Conservation (phyloP, 1,140 invertebrate genomes). For the Sitobion miscanthi region DNA sequence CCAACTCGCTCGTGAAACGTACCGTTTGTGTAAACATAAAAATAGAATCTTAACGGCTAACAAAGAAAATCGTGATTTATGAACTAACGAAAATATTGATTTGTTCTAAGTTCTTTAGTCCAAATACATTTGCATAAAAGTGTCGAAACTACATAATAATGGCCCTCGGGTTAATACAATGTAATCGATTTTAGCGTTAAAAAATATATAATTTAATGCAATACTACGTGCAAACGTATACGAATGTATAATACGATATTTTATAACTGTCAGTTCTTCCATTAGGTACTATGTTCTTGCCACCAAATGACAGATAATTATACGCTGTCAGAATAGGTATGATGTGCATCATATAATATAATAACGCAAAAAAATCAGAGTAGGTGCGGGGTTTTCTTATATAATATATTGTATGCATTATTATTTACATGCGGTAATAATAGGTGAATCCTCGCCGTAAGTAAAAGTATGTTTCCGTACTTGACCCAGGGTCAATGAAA, state of each 20-base stretch:
- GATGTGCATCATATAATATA: not conserved
- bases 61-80: not conserved
- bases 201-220: slow-evolving; percentile 21
- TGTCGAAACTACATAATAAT: not conserved
- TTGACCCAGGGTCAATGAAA: slow-evolving; percentile 38
- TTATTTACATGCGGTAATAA: slow-evolving; percentile 30
- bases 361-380: slow-evolving; percentile 19
- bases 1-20: not conserved
- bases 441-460: not conserved
- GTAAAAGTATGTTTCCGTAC: slow-evolving; percentile 24
- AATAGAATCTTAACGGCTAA: not conserved
- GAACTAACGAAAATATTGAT: not conserved
- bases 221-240: not conserved
- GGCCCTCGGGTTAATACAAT: not conserved
- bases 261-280: slow-evolving; percentile 38
- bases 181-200: not conserved
- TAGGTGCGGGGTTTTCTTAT: not conserved
- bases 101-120: not conserved
- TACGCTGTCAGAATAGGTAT: not conserved
- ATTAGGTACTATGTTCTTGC: not conserved
- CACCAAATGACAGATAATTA: not conserved
- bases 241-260: not conserved
- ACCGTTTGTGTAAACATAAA: no score
- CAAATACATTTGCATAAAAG: not conserved
- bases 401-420: not conserved